phyloP scores from a whole-genome alignment of 1,140 invertebrate genomes.

The Charaxes varanes region DNA sequence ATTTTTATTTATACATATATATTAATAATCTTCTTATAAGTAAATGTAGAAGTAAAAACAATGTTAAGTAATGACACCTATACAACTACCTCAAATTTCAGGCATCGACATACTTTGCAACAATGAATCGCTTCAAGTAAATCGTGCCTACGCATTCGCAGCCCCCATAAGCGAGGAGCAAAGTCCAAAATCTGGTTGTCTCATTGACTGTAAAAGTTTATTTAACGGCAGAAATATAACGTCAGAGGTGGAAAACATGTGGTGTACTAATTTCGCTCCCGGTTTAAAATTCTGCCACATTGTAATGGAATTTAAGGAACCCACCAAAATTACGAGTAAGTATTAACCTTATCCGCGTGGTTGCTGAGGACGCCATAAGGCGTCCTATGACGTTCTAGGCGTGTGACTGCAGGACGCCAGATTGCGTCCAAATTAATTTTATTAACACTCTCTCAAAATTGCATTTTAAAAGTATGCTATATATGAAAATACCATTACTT shows the following conservation, averaged over 20 bases:
- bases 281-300: slow-evolving; percentile 61
- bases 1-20: too few relatives aligned
- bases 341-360: slow-evolving; percentile 4
- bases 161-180: slow-evolving; percentile 29
- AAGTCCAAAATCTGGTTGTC: slow-evolving; percentile 11
- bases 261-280: slow-evolving; percentile 68
- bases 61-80: too few relatives aligned
- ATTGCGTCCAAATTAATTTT: too few relatives aligned
- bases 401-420: too few relatives aligned
- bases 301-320: slow-evolving; percentile 71
- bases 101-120: slow-evolving; percentile 51
- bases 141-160: slow-evolving; percentile 47
- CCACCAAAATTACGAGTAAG: slow-evolving; percentile 71
- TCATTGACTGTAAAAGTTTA: slow-evolving; percentile 59
- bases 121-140: slow-evolving; percentile 33
- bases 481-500: too few relatives aligned
- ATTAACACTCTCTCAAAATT: too few relatives aligned
- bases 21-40: too few relatives aligned
- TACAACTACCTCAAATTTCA: too few relatives aligned
- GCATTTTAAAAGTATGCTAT: too few relatives aligned
- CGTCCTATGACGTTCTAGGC: too few relatives aligned
- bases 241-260: slow-evolving; percentile 77
- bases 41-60: too few relatives aligned
- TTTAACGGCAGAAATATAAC: slow-evolving; percentile 77
- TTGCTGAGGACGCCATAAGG: too few relatives aligned